Base-by-base conservation (phyloP, 2,113 vertebrate genomes). In the Heloderma charlesbogerti region DNA sequence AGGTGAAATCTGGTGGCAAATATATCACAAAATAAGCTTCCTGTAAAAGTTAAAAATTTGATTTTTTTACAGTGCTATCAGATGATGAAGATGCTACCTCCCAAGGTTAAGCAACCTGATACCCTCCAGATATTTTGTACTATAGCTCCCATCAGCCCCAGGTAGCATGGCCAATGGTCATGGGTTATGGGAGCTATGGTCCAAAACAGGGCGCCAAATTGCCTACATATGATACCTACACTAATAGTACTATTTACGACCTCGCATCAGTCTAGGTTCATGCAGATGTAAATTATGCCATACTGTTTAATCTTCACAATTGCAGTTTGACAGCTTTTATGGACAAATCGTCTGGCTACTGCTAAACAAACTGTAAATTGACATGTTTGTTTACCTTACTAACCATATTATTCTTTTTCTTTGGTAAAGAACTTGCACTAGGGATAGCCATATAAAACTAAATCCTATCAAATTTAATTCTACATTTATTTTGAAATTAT, bases 371-470 rank as follows among this genome's bases (percentile, higher is more conserved):
- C 80, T 91, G 40, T 8, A 79, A 88, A 93, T 91, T 90, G 88
- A 90, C 86, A 83, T 57, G 54, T 67, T 83, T 74, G 51, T 18
- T 83, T 79, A 84, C 69, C 87, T 84, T 85, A 45, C 72, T 71
- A 34, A 18, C 60, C 79, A 18, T 82, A 81, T 82, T 37, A 90
- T 51, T n/a, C 48, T 90, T 92, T 94, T 77, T 90, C 48, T 78
- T 93, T 91, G 86, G 75, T 67, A 89, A 94, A 94, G 66, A 87
- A 87, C 74, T 91, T 88, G 48, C 40, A 87, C 37, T 40, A 90
- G 67, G 86, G 92, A 86, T 6, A 89, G 67, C 75, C 92, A 84
- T 51, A 31, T 84, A 86, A 92, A 93, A 92, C 92, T 93, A 92
- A 78, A 92, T 84, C 89, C 54, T 25, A 67, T 29, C 89, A 94